Base-by-base conservation (phyloP, 2,888 invertebrate species). In the Carcina quercana region DNA sequence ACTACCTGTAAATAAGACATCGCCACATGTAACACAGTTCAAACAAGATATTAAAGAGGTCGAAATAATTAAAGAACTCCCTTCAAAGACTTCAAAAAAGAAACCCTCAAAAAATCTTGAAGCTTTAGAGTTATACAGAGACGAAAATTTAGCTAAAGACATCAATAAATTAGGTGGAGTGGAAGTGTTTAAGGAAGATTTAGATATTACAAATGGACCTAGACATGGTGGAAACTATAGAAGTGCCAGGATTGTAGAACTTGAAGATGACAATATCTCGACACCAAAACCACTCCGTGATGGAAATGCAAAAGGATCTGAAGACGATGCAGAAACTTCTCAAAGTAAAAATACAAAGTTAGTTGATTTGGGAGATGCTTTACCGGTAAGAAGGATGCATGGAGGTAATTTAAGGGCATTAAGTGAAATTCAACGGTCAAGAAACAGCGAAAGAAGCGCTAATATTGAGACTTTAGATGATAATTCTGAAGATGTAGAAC, bases 151-250 rank as follows among this genome's bases (percentile, higher is more conserved):
- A 38, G 79, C 82, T 15, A 67, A 69, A 49, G 72, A 80, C 34
- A 54, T 83, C 13, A 83, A 83, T 41, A 70, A 73, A 45, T 49
- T 82, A 34, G 65, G 70, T 6, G 76, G 71, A 26, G 73, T 85
- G 8, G 85, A 85, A 62, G 55, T 85, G 44, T 83, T 84, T 30
- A 65, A 57, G 39, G 63, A 71, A 38, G 59, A 66, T 31, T 45
- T 79, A 30, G 62, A 78, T 40, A 38, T 76, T 3, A 56, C 54
- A 13, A 58, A 57, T 13, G 72, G 74, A 3, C 80, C 78, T 5
- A 69, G 58, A 43, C 83, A 83, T 47, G 85, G 85, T 24, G 85
- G 85, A 14, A 85, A 85, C 42, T 83, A 83, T 34, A 65, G 67
- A 56, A 63, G 54, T 37, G 61, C 65, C 12, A 54, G 56, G 28